Conservation (phyloP, 2,797 vertebrate species). For the Stomatorhinus walkeri region DNA sequence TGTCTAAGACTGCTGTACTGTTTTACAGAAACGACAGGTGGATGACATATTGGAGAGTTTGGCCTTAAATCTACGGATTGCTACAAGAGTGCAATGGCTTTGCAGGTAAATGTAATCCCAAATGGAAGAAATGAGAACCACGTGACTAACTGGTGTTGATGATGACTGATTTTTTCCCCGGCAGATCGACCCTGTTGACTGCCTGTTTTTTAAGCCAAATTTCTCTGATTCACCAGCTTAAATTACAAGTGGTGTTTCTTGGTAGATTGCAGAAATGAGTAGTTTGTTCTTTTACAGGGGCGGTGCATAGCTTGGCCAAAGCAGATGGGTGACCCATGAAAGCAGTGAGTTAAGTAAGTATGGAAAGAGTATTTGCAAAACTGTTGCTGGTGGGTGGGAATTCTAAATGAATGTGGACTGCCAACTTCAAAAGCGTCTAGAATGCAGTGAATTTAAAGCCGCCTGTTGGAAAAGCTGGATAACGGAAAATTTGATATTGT, state of each 20-base stretch:
- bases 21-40: neutral
- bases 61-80: neutral
- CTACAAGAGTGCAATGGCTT: neutral
- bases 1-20: neutral
- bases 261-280: neutral
- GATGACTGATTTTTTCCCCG: slow-evolving; percentile 33
- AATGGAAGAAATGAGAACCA: neutral
- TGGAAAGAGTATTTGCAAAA: neutral
- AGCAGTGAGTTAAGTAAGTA: neutral
- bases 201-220: slow-evolving; percentile 20
- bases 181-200: slow-evolving; percentile 32
- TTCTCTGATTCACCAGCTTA: slow-evolving; percentile 21
- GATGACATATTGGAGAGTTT: neutral
- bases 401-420: neutral
- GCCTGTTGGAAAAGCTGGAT: neutral
- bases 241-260: neutral
- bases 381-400: neutral
- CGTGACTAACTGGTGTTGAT: neutral
- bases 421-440: neutral
- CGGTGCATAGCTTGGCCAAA: neutral
- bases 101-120: neutral
- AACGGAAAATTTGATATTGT: neutral
- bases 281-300: neutral
- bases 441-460: neutral
- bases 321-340: neutral